These are phyloP conservation scores for Pseudomugil gertrudae DNA, from an alignment of 2,797 vertebrate species.

Conservation along the genomic window DNA sequence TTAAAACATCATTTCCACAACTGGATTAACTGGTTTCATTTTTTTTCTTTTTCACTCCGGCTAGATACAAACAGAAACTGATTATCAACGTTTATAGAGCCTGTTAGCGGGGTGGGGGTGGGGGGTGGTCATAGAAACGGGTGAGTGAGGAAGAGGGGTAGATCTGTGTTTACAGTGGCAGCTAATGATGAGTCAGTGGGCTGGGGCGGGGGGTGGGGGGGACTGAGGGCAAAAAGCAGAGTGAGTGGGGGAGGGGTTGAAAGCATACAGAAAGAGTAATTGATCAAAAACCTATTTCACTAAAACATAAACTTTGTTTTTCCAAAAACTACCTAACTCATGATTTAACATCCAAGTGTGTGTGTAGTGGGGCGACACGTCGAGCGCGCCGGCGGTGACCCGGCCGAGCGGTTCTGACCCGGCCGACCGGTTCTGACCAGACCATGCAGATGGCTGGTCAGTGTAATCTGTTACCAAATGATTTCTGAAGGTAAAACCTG, in stretches of 20 bases:
- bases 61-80: slow-evolving; percentile 85
- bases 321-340: slow-evolving; percentile 77
- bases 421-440: no score
- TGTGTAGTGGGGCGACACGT: slow-evolving; percentile 23
- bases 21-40: slow-evolving; percentile 80
- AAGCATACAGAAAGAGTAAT: slow-evolving; percentile 76
- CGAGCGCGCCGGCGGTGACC: no score
- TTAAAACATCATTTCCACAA: slow-evolving; percentile 84
- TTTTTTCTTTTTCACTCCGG: slow-evolving; percentile 78
- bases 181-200: neutral
- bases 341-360: slow-evolving; percentile 75
- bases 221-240: no score
- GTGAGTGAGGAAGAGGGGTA: no score
- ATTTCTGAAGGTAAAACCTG: slow-evolving; percentile 62
- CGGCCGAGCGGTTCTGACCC: no score
- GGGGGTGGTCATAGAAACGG: slow-evolving; percentile 13
- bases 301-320: slow-evolving; percentile 78
- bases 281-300: slow-evolving; percentile 80
- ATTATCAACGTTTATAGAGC: slow-evolving; percentile 85
- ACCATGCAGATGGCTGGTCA: slow-evolving; percentile 28
- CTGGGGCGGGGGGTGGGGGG: neutral
- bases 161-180: no score
- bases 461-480: slow-evolving; percentile 70
- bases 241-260: slow-evolving; percentile 3
- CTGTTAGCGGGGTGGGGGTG: slow-evolving; percentile 76